Conservation (phyloP, 2,888 invertebrate genomes). For the Chaetoderma sp. region DNA sequence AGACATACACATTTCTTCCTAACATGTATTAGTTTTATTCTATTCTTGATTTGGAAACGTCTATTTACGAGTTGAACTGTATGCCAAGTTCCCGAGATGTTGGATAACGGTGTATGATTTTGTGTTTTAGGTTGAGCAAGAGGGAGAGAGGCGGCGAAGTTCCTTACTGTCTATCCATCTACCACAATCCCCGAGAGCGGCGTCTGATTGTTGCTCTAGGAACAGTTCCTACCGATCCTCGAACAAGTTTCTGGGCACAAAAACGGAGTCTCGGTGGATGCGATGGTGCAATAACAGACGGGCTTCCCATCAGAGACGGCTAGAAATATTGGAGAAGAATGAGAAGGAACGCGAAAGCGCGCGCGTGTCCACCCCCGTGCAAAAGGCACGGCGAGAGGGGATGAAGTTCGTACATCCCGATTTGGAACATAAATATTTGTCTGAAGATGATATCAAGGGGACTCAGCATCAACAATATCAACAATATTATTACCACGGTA, state of each 20-base stretch:
- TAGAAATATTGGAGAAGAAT: conserved; percentile 55
- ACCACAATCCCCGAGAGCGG: too few relatives aligned
- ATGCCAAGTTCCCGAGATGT: too few relatives aligned
- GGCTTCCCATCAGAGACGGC: conserved; percentile 54
- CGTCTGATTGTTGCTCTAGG: too few relatives aligned
- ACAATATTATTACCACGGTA: conserved; percentile 50
- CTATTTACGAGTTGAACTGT: too few relatives aligned
- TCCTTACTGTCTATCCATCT: too few relatives aligned
- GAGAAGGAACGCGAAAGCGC: conserved; percentile 45
- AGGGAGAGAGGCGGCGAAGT: conserved; percentile 16
- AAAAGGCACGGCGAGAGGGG: conserved; percentile 64
- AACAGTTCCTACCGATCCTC: conserved; percentile 36
- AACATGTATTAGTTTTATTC: too few relatives aligned
- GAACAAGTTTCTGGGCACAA: conserved; percentile 41
- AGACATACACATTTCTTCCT: too few relatives aligned
- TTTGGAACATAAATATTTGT: conserved; percentile 53
- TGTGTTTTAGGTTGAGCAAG: too few relatives aligned
- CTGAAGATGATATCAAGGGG: conserved; percentile 58
- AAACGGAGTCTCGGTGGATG: conserved; percentile 51
- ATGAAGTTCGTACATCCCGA: conserved; percentile 59
- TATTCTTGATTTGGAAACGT: too few relatives aligned
- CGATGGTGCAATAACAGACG: conserved; percentile 58
- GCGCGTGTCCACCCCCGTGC: conserved; percentile 64
- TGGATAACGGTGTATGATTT: too few relatives aligned
- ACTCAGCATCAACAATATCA: conserved; percentile 52